phyloP scores from a whole-genome alignment of 2,113 vertebrate species.

The Cervus canadensis region DNA sequence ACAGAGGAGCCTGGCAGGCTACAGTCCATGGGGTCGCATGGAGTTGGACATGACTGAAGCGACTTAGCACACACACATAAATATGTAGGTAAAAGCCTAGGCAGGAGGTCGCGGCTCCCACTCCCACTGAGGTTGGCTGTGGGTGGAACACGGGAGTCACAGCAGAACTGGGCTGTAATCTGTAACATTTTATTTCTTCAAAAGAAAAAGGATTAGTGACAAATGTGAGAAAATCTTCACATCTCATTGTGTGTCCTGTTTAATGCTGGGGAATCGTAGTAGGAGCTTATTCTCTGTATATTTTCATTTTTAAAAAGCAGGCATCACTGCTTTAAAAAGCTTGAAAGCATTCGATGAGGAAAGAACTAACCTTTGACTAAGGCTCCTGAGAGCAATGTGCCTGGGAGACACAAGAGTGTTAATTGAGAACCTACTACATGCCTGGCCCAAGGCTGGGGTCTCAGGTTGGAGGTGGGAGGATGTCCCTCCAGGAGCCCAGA shows the following conservation, averaged over 20 bases:
- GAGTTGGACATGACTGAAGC: background rate
- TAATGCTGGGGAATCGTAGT: background rate
- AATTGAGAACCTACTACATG: background rate
- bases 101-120: background rate
- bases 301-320: background rate
- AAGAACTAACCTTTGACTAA: background rate
- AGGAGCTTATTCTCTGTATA: background rate
- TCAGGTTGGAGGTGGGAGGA: background rate
- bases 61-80: background rate
- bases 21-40: background rate
- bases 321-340: background rate
- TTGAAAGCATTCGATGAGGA: background rate
- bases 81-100: fast-evolving
- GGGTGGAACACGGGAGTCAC: fast-evolving
- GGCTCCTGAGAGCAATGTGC: background rate
- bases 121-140: background rate
- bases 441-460: background rate
- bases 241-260: background rate
- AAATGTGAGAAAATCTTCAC: background rate
- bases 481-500: background rate
- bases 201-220: background rate
- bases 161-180: background rate
- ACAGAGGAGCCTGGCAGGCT: background rate
- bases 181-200: background rate
- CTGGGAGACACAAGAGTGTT: background rate